Percentiles rank a stretch among this genome's conserved stretches.
phyloP scores from a whole-genome alignment of 2,797 vertebrate species.

The Rhyacichthys aspro region DNA sequence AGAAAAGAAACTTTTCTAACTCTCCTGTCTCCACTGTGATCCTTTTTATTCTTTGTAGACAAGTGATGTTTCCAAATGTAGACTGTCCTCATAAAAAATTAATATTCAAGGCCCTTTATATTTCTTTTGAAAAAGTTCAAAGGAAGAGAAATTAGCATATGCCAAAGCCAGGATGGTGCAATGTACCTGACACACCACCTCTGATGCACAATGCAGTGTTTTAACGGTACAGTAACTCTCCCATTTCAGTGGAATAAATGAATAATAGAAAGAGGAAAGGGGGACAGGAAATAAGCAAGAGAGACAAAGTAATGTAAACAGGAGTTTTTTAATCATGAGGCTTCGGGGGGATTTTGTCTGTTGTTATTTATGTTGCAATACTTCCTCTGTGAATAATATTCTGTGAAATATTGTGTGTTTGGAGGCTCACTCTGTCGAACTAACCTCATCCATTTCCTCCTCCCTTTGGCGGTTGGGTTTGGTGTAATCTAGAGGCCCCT shows the following conservation, averaged over 20 bases:
- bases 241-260: conserved; percentile 49
- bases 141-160: conserved; percentile 73
- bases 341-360: conserved; percentile 46
- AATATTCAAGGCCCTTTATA: conserved; percentile 68
- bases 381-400: conserved; percentile 44
- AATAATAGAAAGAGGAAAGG: conserved; percentile 63
- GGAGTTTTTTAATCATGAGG: conserved; percentile 41
- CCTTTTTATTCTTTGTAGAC: conserved; percentile 61
- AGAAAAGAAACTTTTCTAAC: conserved; percentile 41
- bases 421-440: conserved; percentile 17
- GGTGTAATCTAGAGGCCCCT: conserved; percentile 97
- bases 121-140: conserved; percentile 81
- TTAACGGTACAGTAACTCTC: conserved; percentile 61
- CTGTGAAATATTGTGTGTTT: conserved; percentile 22
- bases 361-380: conserved; percentile 60
- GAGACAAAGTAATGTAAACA: conserved; percentile 63
- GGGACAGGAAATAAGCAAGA: conserved; percentile 53
- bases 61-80: conserved; percentile 64
- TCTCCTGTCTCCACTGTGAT: conserved; percentile 20
- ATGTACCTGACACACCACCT: conserved; percentile 78
- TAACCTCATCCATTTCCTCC: conserved; percentile 94
- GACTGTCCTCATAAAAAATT: conserved; percentile 73
- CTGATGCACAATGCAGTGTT: conserved; percentile 57
- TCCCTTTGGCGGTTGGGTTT: conserved; percentile 95
- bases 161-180: conserved; percentile 76